Evolutionary conservation across 2,797 vertebrate species (phyloP).

Genomic region (Parambassis ranga): DNA sequence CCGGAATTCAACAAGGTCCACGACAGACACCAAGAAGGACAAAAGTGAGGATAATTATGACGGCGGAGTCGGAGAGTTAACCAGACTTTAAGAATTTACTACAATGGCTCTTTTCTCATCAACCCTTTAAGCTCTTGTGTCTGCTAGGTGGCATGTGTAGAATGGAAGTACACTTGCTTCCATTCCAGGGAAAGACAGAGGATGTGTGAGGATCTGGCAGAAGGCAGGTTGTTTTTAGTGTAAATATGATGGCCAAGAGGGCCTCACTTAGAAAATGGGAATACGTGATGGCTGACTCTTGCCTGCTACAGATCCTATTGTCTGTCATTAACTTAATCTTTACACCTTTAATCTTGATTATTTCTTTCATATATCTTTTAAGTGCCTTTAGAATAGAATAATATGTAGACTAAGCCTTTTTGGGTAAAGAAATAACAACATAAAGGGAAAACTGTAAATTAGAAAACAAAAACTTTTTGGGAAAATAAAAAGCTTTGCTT

Average conservation of each 20-base stretch:
- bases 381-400: constrained; percentile 91
- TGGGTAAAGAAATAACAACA: constrained; percentile 36
- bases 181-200: constrained; percentile 8
- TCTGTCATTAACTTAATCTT: constrained; percentile 53
- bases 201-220: constrained; percentile 3
- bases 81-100: constrained; percentile 82
- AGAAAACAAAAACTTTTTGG: constrained; percentile 16
- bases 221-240: constrained; percentile 15
- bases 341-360: constrained; percentile 73
- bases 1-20: constrained; percentile 26
- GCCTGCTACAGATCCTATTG: constrained; percentile 44
- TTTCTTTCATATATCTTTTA: constrained; percentile 77
- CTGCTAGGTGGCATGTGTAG: constrained; percentile 36
- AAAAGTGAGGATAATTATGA: constrained; percentile 46
- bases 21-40: constrained; percentile 44
- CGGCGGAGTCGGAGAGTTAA: constrained; percentile 82
- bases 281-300: constrained; percentile 32
- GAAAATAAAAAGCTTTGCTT: constrained; percentile 30
- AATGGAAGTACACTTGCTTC: constrained; percentile 36
- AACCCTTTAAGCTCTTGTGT: constrained; percentile 74
- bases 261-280: constrained; percentile 11
- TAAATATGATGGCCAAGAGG: constrained; percentile 7
- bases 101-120: constrained; percentile 71
- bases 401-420: constrained; percentile 61
- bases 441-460: constrained; percentile 56